A percentile compares a stretch with the other conserved stretches of the same genome.
Evolutionary conservation across 1,140 invertebrate species (phyloP).

Genomic region (Drosophila setifemur): DNA sequence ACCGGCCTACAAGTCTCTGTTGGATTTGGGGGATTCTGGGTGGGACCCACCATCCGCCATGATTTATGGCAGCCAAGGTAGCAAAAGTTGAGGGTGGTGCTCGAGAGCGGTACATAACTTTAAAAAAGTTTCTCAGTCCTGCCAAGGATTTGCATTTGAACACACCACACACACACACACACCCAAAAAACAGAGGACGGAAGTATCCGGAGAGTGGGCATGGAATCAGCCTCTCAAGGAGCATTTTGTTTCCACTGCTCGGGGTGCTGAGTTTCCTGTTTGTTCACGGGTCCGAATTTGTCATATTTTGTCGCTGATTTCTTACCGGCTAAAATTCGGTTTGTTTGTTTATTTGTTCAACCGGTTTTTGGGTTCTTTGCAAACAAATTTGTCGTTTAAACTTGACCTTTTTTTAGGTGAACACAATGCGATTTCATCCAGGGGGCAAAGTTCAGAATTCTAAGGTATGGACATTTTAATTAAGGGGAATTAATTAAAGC

Average conservation of each 20-base stretch:
- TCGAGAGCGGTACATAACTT: conserved; percentile 43
- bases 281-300: conserved; percentile 48
- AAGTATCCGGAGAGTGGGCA: conserved; percentile 11
- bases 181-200: background rate
- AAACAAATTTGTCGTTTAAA: conserved; percentile 50
- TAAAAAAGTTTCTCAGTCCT: conserved; percentile 74
- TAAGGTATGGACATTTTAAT: background rate
- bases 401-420: conserved; percentile 34
- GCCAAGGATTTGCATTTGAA: conserved; percentile 76
- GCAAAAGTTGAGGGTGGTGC: conserved; percentile 54
- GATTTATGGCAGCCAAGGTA: conserved; percentile 76
- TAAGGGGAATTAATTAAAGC: background rate
- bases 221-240: conserved; percentile 30
- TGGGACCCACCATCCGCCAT: conserved; percentile 35
- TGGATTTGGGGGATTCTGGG: background rate
- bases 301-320: conserved; percentile 55
- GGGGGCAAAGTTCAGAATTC: background rate
- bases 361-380: conserved; percentile 20
- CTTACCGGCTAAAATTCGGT: conserved; percentile 39
- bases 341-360: conserved; percentile 29
- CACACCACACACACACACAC: conserved; percentile 39
- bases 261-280: conserved; percentile 45
- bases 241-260: conserved; percentile 35
- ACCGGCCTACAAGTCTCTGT: conserved; percentile 56
- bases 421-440: background rate